Base-by-base conservation (phyloP, 2,113 vertebrate genomes). In the Perca schrenkii region DNA sequence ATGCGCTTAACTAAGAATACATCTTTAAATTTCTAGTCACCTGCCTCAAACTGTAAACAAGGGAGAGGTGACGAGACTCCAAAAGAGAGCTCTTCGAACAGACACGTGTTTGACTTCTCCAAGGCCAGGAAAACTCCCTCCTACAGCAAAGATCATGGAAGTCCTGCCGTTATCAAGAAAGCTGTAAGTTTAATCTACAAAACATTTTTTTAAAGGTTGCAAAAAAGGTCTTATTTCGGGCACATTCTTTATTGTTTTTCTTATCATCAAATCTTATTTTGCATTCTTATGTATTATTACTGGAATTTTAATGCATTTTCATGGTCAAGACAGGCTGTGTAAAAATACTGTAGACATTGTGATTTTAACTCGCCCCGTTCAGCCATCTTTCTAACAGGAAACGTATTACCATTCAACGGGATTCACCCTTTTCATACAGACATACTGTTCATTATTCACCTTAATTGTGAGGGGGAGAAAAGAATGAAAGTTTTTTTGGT, bases 51-150 rank as follows among this genome's bases (percentile, higher is more conserved):
- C 22, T 8, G 8, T 21, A 85, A 91, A 66, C 75, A 83, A 68
- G 25, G 36, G 47, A 70, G 57, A 76, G 16, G 16, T 63, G 71
- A 57, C 25, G 66, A 90, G 68, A 90, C 82, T 50, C 87, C 83
- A 57, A 68, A 62, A 50, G 60, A 78, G 63, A 52, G 22, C n/a
- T 54, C 67, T 53, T 68, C 63, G 46, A 90, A 85, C 71, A 91
- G 31, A n/a, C 15, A 61, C 21, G 8, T 73, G n/a, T 92, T 85
- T 83, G 73, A 89, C 36, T 83, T 88, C 21, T 82, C 77, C 36
- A 87, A 83, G 82, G 72, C 21, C 62, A 86, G 71, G 82, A 91
- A 70, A 79, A 83, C 88, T 28, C 80, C 77, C 1, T 77, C 64
- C 31, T 54, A 12, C 36, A 83, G n/a, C 66, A 83, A 74, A 61